Evolutionary conservation across 2,888 invertebrate species (phyloP).

Genomic region (Nomada goodeniana): DNA sequence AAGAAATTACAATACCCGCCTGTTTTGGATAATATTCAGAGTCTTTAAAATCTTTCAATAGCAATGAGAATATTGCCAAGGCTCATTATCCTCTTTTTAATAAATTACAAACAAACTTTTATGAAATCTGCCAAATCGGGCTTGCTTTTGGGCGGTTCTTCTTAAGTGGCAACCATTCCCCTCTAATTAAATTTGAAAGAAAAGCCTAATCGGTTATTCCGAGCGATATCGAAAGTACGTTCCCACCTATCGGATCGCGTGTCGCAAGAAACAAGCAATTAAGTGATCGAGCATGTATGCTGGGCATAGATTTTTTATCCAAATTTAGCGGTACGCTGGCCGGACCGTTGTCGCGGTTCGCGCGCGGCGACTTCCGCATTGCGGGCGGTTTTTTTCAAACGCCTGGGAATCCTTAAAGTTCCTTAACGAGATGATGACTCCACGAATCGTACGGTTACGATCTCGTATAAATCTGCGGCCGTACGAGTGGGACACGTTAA

Average conservation of each 20-base stretch:
- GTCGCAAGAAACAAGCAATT: not conserved
- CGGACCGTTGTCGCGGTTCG: conserved; percentile 21
- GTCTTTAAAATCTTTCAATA: too few relatives aligned
- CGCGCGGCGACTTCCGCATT: conserved; percentile 50
- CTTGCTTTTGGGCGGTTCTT: too few relatives aligned
- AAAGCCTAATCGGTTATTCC: too few relatives aligned
- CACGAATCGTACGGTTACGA: conserved; percentile 60
- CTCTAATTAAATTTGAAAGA: not conserved
- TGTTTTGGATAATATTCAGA: too few relatives aligned
- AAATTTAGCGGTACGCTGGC: conserved; percentile 32
- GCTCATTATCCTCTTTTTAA: too few relatives aligned
- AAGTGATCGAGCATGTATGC: conserved; percentile 7
- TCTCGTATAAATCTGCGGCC: conserved; percentile 58
- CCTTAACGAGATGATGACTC: conserved; percentile 66
- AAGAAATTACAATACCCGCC: too few relatives aligned
- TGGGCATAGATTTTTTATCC: conserved; percentile 19
- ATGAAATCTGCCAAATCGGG: too few relatives aligned
- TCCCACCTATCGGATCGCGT: not conserved
- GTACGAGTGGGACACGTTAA: conserved; percentile 63
- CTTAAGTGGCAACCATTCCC: too few relatives aligned
- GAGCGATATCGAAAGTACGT: not conserved
- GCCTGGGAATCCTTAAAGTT: conserved; percentile 53
- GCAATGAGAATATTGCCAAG: too few relatives aligned
- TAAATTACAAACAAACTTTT: too few relatives aligned
- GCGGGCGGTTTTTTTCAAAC: conserved; percentile 40